Evolutionary conservation across 2,113 vertebrate species (phyloP), one percentile per base, ranked within the genome.

Genomic region (Sinocyclocheilus maitianheensis): DNA sequence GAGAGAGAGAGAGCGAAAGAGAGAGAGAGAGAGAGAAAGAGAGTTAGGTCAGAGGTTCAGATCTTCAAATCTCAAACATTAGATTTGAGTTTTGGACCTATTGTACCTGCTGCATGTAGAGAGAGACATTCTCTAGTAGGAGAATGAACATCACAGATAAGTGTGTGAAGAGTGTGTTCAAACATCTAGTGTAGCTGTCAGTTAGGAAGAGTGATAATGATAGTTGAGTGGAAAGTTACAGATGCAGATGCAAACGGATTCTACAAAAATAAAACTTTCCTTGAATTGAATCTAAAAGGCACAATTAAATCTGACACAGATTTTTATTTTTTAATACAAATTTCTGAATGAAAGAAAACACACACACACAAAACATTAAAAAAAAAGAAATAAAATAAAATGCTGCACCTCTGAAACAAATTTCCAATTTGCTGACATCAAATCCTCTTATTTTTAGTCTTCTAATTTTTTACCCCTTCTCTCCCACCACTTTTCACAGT

Each of bases 41-140:
- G 20, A n/a, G 58, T 60, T n/a, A 87, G 85, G 89, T 88, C 74
- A 87, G 72, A 85, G 78, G 86, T 81, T 81, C 80, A 82, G 89
- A 84, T 55, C 90, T 91, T 91, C 88, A 91, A 92, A 91, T 85
- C 89, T 92, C 89, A 90, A 91, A 90, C 89, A 87, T 85, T 89
- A 43, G 78, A 89, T 91, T 88, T 81, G 71, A 60, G 69, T 84
- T 84, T 74, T 84, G 81, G 81, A 87, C 89, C 91, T 87, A 90
- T 91, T 91, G 90, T 91, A 87, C 84, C 85, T 84, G 85, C 85
- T 63, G 86, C 60, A 58, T 88, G 88, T 89, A 91, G 90, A 87
- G 88, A 92, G 84, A 91, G 88, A 65, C 58, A 80, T 91, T 91
- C 88, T 89, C 80, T 76, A 85, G 88, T 87, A 48, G 46, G 46